phyloP scores from a whole-genome alignment of 2,888 invertebrate species.

The Yponomeuta malinellus region DNA sequence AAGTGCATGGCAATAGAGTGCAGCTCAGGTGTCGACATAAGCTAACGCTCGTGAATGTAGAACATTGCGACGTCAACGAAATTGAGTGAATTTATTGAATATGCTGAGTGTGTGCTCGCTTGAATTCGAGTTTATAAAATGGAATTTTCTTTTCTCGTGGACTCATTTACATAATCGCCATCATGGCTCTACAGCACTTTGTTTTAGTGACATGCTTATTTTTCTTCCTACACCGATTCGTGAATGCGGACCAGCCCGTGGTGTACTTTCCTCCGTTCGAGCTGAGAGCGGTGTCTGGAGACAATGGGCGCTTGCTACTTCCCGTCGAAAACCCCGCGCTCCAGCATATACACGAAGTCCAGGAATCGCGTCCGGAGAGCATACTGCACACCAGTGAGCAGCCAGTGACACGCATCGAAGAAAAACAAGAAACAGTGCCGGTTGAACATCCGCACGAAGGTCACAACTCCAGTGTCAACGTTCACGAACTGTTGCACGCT shows the following conservation, averaged over 20 bases:
- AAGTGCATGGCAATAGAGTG: slow-evolving; percentile 68
- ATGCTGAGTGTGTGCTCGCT: slow-evolving; percentile 4
- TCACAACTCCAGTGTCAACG: slow-evolving; percentile 28
- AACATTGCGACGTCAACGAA: slow-evolving; percentile 13
- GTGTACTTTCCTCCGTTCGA: slow-evolving; percentile 40
- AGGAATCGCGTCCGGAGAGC: background rate
- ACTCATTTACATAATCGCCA: slow-evolving; percentile 11
- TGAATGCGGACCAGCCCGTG: slow-evolving; percentile 17
- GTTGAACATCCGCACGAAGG: slow-evolving; percentile 21
- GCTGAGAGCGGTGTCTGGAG: slow-evolving; percentile 30
- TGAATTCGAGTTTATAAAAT: slow-evolving; percentile 13
- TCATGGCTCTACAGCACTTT: slow-evolving; percentile 11
- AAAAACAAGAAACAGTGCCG: slow-evolving; percentile 4
- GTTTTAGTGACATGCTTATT: slow-evolving; percentile 3
- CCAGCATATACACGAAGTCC: background rate
- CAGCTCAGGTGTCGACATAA: slow-evolving; percentile 63
- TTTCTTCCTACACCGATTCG: background rate
- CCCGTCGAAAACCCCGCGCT: background rate
- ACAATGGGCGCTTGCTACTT: slow-evolving; percentile 15
- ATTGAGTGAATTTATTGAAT: slow-evolving; percentile 6
- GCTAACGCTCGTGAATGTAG: slow-evolving; percentile 23
- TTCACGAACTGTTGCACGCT: slow-evolving; percentile 35
- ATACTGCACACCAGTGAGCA: slow-evolving; percentile 5
- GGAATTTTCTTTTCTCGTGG: background rate
- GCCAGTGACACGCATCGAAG: background rate